Evolutionary conservation across 2,113 vertebrate genomes (phyloP).

Genomic region (Corydoras sp.): DNA sequence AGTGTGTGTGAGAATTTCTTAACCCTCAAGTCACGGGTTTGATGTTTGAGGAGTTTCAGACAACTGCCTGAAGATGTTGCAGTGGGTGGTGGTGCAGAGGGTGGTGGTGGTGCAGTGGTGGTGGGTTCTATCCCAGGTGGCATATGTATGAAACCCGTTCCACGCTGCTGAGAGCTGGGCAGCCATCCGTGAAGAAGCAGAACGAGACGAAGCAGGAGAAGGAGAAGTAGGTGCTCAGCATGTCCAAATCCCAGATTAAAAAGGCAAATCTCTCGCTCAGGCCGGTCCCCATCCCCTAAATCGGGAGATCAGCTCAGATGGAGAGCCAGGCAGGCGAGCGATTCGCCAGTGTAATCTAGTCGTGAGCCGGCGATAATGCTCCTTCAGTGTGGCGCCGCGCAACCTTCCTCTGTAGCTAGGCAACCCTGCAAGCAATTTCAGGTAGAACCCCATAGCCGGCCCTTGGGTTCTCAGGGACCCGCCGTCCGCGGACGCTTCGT

Average conservation of each 20-base stretch:
- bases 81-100: too few relatives aligned
- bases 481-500: too few relatives aligned
- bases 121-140: too few relatives aligned
- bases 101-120: background rate
- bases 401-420: constrained; percentile 30
- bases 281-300: constrained; percentile 31
- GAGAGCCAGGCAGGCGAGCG: constrained; percentile 59
- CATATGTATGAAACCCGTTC: too few relatives aligned
- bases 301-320: constrained; percentile 47
- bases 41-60: too few relatives aligned
- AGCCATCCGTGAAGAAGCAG: constrained; percentile 66
- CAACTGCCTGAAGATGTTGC: too few relatives aligned
- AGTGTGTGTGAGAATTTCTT: too few relatives aligned
- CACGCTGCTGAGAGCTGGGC: constrained; percentile 31
- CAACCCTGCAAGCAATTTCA: constrained; percentile 30
- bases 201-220: constrained; percentile 44
- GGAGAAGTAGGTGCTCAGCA: background rate
- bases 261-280: constrained; percentile 43
- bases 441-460: constrained; percentile 6
- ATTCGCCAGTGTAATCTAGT: constrained; percentile 61
- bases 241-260: constrained; percentile 61
- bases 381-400: constrained; percentile 49
- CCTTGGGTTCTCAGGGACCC: too few relatives aligned
- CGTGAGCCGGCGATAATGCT: constrained; percentile 65
- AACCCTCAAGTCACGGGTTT: too few relatives aligned